Evolutionary conservation across 2,888 invertebrate species (phyloP).

Genomic region (Tipula vernalis): DNA sequence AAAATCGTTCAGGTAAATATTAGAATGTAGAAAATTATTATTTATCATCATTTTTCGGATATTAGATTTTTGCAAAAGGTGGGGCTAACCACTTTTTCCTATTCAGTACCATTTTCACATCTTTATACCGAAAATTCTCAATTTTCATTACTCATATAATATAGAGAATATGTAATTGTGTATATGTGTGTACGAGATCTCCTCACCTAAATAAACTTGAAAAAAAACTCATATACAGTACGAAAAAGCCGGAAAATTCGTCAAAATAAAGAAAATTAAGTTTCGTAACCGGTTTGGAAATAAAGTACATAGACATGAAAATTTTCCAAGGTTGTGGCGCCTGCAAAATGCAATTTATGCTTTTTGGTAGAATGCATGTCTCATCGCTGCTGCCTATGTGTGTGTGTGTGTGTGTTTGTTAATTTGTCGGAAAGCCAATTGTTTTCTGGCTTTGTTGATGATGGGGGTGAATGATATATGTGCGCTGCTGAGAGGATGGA

Average conservation of each 20-base stretch:
- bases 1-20: constrained; percentile 9
- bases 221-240: neutral
- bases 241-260: neutral
- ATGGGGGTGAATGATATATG: neutral
- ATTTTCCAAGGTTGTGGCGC: neutral
- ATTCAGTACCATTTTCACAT: neutral
- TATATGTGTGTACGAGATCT: neutral
- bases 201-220: neutral
- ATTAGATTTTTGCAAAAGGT: neutral
- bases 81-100: neutral
- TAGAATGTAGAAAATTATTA: neutral
- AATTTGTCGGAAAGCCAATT: neutral
- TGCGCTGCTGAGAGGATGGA: neutral
- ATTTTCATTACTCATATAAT: neutral
- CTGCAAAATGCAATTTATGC: neutral
- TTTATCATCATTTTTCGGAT: neutral
- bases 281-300: neutral
- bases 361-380: neutral
- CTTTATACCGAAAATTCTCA: neutral
- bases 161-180: too few species aligned
- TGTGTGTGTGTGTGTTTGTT: neutral
- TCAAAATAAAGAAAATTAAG: neutral
- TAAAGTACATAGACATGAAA: neutral
- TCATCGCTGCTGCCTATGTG: neutral
- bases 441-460: neutral